Conservation (phyloP, 2,888 invertebrate species). For the Pherbina coryleti region DNA sequence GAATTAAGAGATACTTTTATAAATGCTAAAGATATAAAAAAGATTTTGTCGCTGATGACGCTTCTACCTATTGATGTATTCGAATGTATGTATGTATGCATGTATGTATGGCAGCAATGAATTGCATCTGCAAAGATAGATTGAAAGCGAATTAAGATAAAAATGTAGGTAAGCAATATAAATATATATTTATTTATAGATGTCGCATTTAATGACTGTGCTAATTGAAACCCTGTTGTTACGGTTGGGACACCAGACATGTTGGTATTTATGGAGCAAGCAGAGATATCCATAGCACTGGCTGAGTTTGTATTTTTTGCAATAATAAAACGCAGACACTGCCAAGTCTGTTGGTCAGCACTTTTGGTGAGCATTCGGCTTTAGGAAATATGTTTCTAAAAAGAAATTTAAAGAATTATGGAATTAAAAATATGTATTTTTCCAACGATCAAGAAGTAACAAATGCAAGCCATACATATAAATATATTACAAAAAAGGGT, state of each 20-base stretch:
- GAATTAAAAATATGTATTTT: too few relatives aligned
- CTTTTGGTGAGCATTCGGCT: too few relatives aligned
- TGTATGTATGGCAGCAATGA: neutral
- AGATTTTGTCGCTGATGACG: neutral
- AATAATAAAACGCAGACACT: too few relatives aligned
- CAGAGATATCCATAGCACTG: too few relatives aligned
- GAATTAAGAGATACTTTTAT: constrained; percentile 31
- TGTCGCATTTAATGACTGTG: constrained; percentile 3
- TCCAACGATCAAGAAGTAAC: too few relatives aligned
- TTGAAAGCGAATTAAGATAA: constrained; percentile 21
- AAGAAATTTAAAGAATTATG: too few relatives aligned
- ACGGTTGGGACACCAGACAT: neutral
- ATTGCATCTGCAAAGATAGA: neutral
- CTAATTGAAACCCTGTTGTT: constrained; percentile 28
- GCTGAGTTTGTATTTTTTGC: too few relatives aligned
- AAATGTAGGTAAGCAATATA: constrained; percentile 9
- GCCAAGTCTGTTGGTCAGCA: too few relatives aligned
- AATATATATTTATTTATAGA: constrained; percentile 15
- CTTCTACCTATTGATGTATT: neutral
- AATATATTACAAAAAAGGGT: too few relatives aligned
- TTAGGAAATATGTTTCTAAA: too few relatives aligned
- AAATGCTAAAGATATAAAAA: constrained; percentile 20
- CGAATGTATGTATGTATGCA: too few relatives aligned
- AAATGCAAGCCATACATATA: too few relatives aligned
- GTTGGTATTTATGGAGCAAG: neutral